These are phyloP conservation scores for Threskiornis aethiopicus DNA, from an alignment of 2,797 vertebrate species.

Conservation along the genomic window DNA sequence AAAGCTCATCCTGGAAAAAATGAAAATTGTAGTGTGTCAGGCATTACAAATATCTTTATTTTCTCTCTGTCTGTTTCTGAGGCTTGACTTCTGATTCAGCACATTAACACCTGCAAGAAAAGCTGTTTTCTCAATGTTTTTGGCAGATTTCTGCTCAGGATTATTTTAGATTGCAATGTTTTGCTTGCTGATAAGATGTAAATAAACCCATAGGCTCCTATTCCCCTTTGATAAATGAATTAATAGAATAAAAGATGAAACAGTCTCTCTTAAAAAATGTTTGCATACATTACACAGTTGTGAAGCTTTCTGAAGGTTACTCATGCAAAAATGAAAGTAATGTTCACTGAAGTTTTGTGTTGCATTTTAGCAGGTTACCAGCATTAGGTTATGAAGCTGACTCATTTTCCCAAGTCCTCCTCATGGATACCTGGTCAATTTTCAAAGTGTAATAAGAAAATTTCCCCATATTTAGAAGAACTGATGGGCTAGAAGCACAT, in stretches of 20 bases:
- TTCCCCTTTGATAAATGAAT: conserved; percentile 33
- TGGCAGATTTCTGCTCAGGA: not conserved
- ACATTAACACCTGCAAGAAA: conserved; percentile 21
- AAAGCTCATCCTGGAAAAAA: not conserved
- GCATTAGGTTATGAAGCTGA: not conserved
- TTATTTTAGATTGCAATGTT: conserved; percentile 30
- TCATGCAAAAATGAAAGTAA: not conserved
- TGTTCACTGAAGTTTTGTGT: not conserved
- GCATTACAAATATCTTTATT: conserved; percentile 1
- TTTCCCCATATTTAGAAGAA: not conserved
- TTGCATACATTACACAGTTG: not conserved
- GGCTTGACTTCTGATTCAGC: conserved; percentile 19
- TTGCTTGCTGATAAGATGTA: not conserved
- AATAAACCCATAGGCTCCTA: conserved; percentile 26
- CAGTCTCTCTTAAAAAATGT: not conserved
- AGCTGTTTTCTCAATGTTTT: not conserved
- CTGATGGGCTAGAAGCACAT: not conserved
- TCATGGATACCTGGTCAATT: not conserved
- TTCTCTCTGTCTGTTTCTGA: not conserved
- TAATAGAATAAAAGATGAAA: conserved; percentile 36
- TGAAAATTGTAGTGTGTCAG: not conserved
- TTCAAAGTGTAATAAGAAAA: not conserved
- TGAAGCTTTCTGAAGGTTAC: not conserved
- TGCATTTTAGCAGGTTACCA: not conserved
- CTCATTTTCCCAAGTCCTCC: not conserved